phyloP scores from a whole-genome alignment of 2,113 vertebrate species.

The Spheniscus mendiculus region DNA sequence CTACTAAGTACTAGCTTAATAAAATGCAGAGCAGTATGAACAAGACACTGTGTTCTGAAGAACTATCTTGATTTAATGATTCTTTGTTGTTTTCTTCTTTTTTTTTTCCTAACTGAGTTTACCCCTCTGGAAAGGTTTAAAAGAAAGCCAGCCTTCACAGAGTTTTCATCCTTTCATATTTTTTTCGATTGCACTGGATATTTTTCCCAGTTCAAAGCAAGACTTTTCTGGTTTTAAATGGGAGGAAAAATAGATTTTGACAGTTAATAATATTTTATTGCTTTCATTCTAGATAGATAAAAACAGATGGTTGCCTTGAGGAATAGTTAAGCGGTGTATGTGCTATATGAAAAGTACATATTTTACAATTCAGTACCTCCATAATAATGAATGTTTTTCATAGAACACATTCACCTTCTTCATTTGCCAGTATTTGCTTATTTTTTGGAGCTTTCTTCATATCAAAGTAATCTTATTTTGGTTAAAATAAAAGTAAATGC shows the following conservation, averaged over 20 bases:
- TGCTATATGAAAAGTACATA: slow-evolving; percentile 22
- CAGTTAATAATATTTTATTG: slow-evolving; percentile 42
- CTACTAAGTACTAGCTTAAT: neutral
- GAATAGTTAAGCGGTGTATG: neutral
- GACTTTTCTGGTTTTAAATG: slow-evolving; percentile 18
- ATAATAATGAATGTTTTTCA: neutral
- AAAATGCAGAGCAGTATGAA: neutral
- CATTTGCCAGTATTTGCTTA: neutral
- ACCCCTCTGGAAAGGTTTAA: slow-evolving; percentile 20
- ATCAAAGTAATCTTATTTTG: neutral
- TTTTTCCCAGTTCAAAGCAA: neutral
- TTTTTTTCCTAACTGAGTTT: neutral
- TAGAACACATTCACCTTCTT: neutral
- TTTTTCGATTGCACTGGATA: neutral
- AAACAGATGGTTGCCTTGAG: slow-evolving; percentile 41
- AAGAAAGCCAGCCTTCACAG: neutral
- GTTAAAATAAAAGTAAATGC: slow-evolving; percentile 1
- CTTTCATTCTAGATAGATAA: slow-evolving; percentile 25
- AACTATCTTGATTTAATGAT: neutral
- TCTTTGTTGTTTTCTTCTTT: neutral
- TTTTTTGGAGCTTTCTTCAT: neutral
- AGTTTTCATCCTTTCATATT: neutral
- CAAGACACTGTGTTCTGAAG: neutral
- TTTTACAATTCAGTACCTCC: slow-evolving; percentile 30
- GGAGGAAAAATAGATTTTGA: slow-evolving; percentile 31